Percentiles rank a stretch among this genome's conserved stretches.
Conservation (phyloP, 2,888 invertebrate genomes). For the Polymixis flavicincta region DNA sequence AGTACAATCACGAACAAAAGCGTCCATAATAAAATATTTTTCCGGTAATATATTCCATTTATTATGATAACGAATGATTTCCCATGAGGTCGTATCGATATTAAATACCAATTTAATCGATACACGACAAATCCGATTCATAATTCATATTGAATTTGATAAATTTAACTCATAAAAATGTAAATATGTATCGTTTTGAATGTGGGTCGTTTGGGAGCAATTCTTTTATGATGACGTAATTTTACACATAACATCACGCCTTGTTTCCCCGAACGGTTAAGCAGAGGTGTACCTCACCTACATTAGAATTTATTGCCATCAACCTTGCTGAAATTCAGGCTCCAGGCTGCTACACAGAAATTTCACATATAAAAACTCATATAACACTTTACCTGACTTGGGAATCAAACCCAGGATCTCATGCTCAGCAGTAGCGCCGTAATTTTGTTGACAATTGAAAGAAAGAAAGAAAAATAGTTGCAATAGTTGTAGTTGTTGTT, state of each 20-base stretch:
- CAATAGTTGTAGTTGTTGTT: too few relatives aligned
- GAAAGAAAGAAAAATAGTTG: too few relatives aligned
- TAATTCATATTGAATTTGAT: slow-evolving; percentile 71
- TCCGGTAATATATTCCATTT: slow-evolving; percentile 63
- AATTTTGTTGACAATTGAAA: neutral
- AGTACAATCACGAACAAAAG: slow-evolving; percentile 52
- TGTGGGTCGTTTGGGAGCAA: slow-evolving; percentile 30
- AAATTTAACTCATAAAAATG: slow-evolving; percentile 69
- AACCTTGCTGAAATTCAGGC: neutral
- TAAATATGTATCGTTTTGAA: slow-evolving; percentile 45
- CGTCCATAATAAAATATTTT: slow-evolving; percentile 59
- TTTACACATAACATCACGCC: neutral
- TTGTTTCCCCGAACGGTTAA: too few relatives aligned
- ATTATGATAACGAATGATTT: slow-evolving; percentile 80
- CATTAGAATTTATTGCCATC: neutral
- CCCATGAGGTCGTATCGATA: slow-evolving; percentile 76
- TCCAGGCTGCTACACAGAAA: neutral
- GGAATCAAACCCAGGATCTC: too few relatives aligned
- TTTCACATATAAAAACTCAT: neutral
- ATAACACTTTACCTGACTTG: too few relatives aligned
- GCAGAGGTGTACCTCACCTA: neutral
- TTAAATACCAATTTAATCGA: slow-evolving; percentile 77
- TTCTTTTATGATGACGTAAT: slow-evolving; percentile 35
- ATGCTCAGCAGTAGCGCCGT: neutral
- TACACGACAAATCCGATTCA: slow-evolving; percentile 73